phyloP scores from a whole-genome alignment of 1,140 invertebrate species.

The Pissodes strobi region DNA sequence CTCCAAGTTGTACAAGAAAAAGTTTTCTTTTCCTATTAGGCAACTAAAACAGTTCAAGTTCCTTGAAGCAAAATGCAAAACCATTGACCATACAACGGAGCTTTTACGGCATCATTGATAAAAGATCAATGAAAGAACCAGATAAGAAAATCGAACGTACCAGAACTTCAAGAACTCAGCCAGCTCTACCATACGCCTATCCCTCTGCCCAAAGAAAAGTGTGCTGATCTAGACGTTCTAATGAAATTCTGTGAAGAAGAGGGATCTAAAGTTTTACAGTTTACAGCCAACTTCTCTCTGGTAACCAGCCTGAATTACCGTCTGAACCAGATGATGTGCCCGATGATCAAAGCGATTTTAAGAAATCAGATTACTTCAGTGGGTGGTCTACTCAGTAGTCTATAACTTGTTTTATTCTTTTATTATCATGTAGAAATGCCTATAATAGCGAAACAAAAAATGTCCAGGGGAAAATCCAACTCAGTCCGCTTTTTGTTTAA shows the following conservation, averaged over 20 bases:
- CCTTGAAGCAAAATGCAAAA: constrained; percentile 1
- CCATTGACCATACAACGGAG: neutral
- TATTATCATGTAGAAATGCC: constrained; percentile 5
- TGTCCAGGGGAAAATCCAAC: neutral
- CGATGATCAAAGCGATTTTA: constrained; percentile 9
- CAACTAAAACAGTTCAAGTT: constrained; percentile 2
- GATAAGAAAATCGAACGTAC: neutral
- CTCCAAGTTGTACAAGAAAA: neutral
- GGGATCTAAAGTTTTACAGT: neutral
- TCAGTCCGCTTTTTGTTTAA: neutral
- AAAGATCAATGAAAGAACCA: constrained; percentile 4
- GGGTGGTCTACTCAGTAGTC: neutral
- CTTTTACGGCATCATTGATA: neutral
- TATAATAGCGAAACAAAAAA: neutral
- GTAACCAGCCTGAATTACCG: neutral
- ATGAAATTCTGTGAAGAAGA: constrained; percentile 2
- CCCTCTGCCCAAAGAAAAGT: constrained; percentile 1
- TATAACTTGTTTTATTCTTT: neutral
- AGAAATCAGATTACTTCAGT: constrained; percentile 11
- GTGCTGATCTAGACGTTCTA: neutral
- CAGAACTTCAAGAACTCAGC: neutral
- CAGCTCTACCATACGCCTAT: too few species aligned
- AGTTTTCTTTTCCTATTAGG: constrained; percentile 2
- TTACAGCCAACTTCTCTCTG: constrained; percentile 1
- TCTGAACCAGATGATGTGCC: constrained; percentile 6